Percentiles rank a stretch among this genome's conserved stretches.
phyloP scores from a whole-genome alignment of 1,140 invertebrate species.

The Platorchestia sp. region DNA sequence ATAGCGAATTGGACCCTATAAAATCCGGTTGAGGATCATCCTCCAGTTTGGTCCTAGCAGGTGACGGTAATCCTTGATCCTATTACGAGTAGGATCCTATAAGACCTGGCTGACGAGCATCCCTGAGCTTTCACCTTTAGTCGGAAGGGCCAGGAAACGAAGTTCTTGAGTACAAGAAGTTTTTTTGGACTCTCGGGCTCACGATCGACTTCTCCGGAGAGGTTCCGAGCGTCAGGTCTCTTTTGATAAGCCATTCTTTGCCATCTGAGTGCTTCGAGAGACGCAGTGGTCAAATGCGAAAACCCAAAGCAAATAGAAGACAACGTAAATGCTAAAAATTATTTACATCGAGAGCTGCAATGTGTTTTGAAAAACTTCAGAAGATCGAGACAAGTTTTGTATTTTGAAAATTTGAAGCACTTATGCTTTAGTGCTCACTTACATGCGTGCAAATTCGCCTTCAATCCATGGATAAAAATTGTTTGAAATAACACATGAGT shows the following conservation, averaged over 20 bases:
- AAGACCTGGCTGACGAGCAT: background rate
- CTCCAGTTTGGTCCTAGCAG: background rate
- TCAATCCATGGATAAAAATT: too few species aligned
- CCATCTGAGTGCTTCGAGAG: background rate
- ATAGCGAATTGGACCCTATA: background rate
- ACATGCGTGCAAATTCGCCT: too few species aligned
- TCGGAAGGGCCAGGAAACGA: background rate
- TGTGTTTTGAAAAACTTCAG: too few species aligned
- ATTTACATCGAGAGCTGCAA: too few species aligned
- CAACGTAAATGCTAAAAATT: background rate
- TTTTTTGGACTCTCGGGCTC: background rate
- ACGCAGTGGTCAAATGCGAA: background rate
- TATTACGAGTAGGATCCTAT: background rate
- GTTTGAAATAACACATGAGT: too few species aligned
- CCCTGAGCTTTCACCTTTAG: background rate
- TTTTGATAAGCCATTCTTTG: background rate
- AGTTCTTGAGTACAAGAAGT: background rate
- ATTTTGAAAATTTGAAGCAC: too few species aligned
- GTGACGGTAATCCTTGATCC: background rate
- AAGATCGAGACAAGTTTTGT: too few species aligned
- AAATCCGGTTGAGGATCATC: background rate
- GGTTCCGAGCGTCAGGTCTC: background rate
- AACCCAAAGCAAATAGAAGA: background rate
- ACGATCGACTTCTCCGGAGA: background rate
- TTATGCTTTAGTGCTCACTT: too few species aligned